phyloP scores from a whole-genome alignment of 1,140 invertebrate species.

The Zophobas morio region DNA sequence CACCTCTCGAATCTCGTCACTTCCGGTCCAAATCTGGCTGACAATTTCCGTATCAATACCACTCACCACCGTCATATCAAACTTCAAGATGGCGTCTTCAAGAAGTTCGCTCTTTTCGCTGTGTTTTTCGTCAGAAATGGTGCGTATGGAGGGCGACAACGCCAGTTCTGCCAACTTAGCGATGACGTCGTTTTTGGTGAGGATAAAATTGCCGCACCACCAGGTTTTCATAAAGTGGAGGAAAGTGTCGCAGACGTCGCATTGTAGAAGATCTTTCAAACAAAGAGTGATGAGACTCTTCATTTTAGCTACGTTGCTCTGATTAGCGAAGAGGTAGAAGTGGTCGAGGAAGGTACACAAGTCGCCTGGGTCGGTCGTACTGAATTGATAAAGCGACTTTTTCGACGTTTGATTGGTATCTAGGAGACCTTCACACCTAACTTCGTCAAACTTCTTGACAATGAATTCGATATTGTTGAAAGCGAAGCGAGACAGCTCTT shows the following conservation, averaged over 20 bases:
- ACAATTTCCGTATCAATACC: background rate
- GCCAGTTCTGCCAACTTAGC: background rate
- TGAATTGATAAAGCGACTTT: background rate
- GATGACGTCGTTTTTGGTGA: conserved; percentile 3
- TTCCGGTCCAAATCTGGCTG: background rate
- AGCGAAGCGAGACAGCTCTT: background rate
- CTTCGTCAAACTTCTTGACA: background rate
- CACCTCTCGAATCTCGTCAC: background rate
- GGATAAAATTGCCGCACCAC: conserved; percentile 3
- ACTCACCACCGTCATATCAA: background rate
- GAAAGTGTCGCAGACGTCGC: background rate
- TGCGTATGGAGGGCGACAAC: background rate
- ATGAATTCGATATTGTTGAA: background rate
- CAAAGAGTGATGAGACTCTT: background rate
- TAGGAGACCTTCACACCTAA: background rate
- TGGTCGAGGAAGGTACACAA: background rate
- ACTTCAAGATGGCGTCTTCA: background rate
- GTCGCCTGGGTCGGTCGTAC: background rate
- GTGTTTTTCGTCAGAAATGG: background rate
- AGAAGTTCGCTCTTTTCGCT: background rate
- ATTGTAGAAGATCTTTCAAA: background rate
- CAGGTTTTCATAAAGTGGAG: background rate
- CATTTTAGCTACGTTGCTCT: background rate
- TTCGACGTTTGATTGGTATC: background rate
- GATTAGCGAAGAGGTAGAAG: conserved; percentile 5